Conservation (phyloP, 2,888 invertebrate species). For the Ischnus inquisitorius region DNA sequence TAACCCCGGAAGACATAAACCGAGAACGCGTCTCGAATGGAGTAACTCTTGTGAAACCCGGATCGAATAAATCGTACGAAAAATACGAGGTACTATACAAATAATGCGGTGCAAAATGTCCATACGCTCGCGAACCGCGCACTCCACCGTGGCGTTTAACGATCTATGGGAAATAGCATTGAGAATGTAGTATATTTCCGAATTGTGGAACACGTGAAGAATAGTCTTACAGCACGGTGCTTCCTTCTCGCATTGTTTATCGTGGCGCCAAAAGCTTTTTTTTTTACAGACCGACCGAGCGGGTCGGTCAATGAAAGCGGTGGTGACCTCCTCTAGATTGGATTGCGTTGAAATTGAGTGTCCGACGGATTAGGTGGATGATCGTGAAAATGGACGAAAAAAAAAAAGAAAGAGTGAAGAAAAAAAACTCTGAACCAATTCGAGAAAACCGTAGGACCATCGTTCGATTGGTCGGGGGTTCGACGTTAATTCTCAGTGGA, state of each 20-base stretch:
- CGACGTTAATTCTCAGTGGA: neutral
- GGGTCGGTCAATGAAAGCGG: neutral
- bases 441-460: neutral
- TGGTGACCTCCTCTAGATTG: neutral
- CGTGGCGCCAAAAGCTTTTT: neutral
- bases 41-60: neutral
- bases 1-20: neutral
- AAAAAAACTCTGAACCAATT: neutral
- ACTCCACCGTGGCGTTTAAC: neutral
- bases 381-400: neutral
- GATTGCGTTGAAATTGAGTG: slow-evolving; percentile 29
- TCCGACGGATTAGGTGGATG: slow-evolving; percentile 8
- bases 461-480: neutral
- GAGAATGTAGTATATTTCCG: slow-evolving; percentile 1
- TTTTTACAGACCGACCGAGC: neutral
- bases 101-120: neutral
- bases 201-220: neutral
- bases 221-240: neutral
- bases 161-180: neutral
- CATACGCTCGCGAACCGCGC: neutral
- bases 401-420: neutral
- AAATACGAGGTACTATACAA: neutral
- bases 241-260: slow-evolving; percentile 1
- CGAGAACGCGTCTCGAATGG: neutral
- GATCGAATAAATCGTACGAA: neutral